These are phyloP conservation scores for Saccostrea cuccullata DNA, from an alignment of 1,140 invertebrate species.

Conservation along the genomic window DNA sequence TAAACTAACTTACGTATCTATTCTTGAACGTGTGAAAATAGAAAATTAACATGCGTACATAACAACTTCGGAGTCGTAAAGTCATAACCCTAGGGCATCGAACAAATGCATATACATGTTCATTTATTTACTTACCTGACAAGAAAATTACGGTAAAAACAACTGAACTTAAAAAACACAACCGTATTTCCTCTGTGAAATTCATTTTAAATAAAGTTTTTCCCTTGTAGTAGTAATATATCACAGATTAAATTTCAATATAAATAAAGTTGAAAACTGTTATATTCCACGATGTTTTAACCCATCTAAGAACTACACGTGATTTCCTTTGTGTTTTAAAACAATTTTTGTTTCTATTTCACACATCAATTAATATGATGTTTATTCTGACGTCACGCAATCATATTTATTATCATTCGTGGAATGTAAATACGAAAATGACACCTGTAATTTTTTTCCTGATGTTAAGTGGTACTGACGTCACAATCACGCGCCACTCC, in stretches of 20 bases:
- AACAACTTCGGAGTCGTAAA: not conserved
- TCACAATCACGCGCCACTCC: conserved; percentile 12
- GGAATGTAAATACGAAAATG: conserved; percentile 7
- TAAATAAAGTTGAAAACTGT: not conserved
- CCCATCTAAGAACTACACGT: not conserved
- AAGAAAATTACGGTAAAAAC: not conserved
- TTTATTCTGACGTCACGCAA: not conserved
- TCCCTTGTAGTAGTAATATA: not conserved
- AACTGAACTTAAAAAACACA: not conserved
- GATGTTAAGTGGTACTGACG: not conserved
- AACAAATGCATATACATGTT: not conserved
- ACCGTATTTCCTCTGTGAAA: not conserved
- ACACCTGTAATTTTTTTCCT: conserved; percentile 8
- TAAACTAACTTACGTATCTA: too few species aligned
- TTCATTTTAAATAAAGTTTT: not conserved
- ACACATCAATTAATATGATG: conserved; percentile 22
- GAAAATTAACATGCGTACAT: not conserved
- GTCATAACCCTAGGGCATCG: not conserved
- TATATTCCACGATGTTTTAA: not conserved
- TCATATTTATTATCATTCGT: not conserved
- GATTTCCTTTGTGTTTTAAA: conserved; percentile 1
- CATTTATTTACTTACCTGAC: not conserved
- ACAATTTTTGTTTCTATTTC: not conserved
- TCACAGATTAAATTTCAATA: not conserved
- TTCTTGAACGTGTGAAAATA: not conserved